Conservation (phyloP, 2,888 invertebrate species). For the Gonocerus acuteangulatus region DNA sequence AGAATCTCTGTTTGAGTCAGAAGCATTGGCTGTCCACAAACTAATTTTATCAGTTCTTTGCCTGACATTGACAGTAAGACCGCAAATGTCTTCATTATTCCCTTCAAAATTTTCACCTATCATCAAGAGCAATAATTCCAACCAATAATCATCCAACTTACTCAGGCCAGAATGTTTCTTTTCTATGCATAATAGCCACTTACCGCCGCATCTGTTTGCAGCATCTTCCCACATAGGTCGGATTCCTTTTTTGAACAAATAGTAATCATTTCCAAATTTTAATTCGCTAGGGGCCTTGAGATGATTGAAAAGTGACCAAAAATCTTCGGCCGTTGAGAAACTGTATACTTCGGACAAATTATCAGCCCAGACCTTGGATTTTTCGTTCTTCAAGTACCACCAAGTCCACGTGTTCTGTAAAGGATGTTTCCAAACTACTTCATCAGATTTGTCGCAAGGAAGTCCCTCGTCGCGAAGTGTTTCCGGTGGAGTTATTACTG, state of each 20-base stretch:
- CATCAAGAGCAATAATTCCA: neutral
- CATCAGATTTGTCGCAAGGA: too few relatives aligned
- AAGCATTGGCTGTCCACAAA: neutral
- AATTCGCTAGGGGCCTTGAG: neutral
- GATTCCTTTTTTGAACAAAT: neutral
- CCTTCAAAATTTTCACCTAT: neutral
- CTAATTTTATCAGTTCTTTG: neutral
- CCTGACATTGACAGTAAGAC: neutral
- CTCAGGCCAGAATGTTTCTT: neutral
- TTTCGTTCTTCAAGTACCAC: neutral
- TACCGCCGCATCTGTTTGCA: neutral
- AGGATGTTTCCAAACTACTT: neutral
- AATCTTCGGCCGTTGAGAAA: neutral
- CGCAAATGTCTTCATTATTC: neutral
- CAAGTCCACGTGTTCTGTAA: neutral
- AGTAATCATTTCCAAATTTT: neutral
- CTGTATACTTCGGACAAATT: neutral
- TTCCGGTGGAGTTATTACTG: too few relatives aligned
- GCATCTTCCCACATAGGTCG: neutral
- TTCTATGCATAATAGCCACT: neutral
- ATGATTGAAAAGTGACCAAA: neutral
- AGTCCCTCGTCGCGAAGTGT: too few relatives aligned
- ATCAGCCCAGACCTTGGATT: neutral
- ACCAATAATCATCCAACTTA: neutral
- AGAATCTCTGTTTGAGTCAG: neutral